Evolutionary conservation across 1,140 invertebrate species (phyloP).

Genomic region (Leptestheria dahalacensis): DNA sequence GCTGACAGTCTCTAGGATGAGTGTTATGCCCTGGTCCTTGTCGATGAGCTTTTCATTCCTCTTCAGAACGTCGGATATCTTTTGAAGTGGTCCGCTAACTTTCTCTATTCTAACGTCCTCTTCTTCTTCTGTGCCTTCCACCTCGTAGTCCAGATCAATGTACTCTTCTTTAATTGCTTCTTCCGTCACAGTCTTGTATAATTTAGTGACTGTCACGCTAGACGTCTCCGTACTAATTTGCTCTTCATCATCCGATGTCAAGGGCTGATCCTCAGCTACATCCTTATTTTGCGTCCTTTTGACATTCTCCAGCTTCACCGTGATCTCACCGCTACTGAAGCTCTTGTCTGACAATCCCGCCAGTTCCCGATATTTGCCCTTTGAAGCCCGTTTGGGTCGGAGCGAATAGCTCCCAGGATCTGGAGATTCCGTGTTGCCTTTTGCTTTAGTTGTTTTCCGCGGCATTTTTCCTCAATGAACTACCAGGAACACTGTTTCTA

Average conservation of each 20-base stretch:
- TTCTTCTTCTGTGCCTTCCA: neutral
- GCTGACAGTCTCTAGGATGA: neutral
- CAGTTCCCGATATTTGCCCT: neutral
- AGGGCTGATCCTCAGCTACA: too few relatives aligned
- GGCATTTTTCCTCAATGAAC: neutral
- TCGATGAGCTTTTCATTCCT: neutral
- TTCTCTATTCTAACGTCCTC: neutral
- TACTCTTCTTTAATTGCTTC: neutral
- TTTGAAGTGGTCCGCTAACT: neutral
- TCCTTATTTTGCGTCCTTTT: neutral
- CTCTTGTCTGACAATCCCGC: neutral
- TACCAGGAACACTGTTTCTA: too few relatives aligned
- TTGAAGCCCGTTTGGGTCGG: neutral
- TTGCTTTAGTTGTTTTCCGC: neutral
- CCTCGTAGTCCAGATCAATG: neutral
- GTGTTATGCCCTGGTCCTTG: neutral
- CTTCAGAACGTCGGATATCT: neutral
- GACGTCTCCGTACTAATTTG: too few relatives aligned
- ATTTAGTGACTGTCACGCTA: neutral
- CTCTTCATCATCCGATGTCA: too few relatives aligned
- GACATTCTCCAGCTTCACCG: neutral
- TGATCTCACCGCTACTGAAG: neutral
- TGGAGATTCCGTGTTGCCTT: neutral
- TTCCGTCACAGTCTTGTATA: neutral
- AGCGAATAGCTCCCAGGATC: neutral